Evolutionary conservation across 1,140 invertebrate genomes (phyloP), one percentile per base, ranked within the genome.

Genomic region (Lineus longissimus): DNA sequence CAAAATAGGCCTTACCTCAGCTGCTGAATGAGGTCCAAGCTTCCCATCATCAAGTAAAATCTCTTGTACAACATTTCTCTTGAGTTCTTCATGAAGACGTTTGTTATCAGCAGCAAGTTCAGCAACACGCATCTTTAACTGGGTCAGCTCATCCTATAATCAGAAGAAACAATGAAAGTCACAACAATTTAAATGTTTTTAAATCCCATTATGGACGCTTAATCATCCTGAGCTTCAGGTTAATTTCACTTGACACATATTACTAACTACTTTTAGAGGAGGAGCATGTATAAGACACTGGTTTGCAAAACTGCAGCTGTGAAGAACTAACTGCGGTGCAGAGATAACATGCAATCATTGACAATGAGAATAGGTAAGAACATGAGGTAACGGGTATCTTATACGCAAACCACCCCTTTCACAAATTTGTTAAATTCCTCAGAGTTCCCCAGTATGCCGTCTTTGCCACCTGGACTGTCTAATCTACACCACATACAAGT

Each of bases 131-230:
- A 55, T 25, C 41, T 61, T 65, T 17, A 65, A 45, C 9, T 22
- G 23, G 19, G 15, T 40, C 22, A 65, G 22, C 51, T 65, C 63
- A 51, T 61, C 63, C 63, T 65, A 58, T 4, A 65, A 59, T 33
- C 19, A 22, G 27, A 57, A 25, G n/a, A 7, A 27, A 22, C 47
- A 51, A 6, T 7, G 4, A 51, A 7, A 6, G n/a, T 51, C 6
- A 51, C 47, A 22, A 27, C n/a, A 51, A 51, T 13, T 13, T 43
- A 43, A 13, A n/a, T 43, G 11, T 43, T 43, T 11, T 43, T 43
- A n/a, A 11, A 43, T 13, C 11, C 11, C 11, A 13, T 43, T 43
- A 11, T 13, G n/a, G 11, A 43, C 11, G n/a, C 11, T 43, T 43
- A 43, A 13, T 11, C n/a, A 43, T 43, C 40, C 40, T 13, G n/a